Evolutionary conservation across 2,113 vertebrate species (phyloP).

Genomic region (Litocranius walleri): DNA sequence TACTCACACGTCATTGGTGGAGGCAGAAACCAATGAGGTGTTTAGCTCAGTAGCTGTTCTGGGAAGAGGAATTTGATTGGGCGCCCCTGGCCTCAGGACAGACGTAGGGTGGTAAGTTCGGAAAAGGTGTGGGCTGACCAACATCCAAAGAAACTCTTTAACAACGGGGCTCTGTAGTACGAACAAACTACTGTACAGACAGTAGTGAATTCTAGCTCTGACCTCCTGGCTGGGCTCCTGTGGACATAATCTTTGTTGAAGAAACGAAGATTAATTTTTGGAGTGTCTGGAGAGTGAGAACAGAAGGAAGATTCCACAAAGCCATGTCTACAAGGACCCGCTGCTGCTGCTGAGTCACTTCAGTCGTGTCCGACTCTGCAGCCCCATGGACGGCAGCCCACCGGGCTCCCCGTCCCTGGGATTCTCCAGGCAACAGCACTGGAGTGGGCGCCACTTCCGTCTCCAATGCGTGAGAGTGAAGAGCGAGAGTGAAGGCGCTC

Average conservation of each 20-base stretch:
- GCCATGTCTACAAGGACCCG: rapidly evolving
- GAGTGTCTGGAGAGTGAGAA: not conserved
- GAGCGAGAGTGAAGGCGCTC: too few species aligned
- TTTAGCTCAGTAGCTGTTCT: not conserved
- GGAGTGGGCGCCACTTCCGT: too few species aligned
- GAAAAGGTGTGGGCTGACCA: not conserved
- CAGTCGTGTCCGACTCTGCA: too few species aligned
- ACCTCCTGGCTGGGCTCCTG: not conserved
- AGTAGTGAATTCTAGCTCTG: not conserved
- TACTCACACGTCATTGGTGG: rapidly evolving
- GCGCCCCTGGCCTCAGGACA: too few species aligned
- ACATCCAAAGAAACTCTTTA: not conserved
- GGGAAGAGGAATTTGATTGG: not conserved
- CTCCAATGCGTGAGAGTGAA: too few species aligned
- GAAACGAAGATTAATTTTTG: not conserved
- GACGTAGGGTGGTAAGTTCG: rapidly evolving
- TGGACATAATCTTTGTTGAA: not conserved
- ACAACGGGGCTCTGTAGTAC: not conserved
- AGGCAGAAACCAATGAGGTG: not conserved
- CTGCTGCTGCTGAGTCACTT: too few species aligned
- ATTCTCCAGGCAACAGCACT: too few species aligned
- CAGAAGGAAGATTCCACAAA: not conserved
- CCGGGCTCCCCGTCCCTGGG: too few species aligned
- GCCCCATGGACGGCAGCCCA: too few species aligned
- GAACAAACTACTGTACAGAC: rapidly evolving